Conservation (phyloP, 2,113 vertebrate genomes). For the Sturnus vulgaris region DNA sequence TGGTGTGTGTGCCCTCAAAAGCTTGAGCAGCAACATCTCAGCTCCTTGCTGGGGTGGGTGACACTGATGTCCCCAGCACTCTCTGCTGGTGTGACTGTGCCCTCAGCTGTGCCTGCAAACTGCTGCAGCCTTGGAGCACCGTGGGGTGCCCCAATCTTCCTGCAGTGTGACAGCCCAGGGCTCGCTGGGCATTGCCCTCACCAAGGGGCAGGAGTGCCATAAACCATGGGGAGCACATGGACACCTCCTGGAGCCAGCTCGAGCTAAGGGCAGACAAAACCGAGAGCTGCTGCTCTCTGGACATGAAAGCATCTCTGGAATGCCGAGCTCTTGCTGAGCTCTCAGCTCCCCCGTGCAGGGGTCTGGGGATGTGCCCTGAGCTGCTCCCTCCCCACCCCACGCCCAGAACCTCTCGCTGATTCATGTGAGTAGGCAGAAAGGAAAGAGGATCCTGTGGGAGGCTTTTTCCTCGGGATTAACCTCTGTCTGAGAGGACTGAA, state of each 20-base stretch:
- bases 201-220: not conserved
- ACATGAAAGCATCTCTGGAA: not conserved
- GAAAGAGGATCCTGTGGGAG: not conserved
- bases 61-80: not conserved
- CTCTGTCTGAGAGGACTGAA: not conserved
- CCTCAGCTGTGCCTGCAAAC: not conserved
- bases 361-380: not conserved
- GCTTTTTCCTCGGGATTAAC: not conserved
- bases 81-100: not conserved
- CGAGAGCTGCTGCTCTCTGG: not conserved
- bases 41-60: not conserved
- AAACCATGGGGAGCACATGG: no score
- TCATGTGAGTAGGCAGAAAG: not conserved
- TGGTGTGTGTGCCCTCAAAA: not conserved
- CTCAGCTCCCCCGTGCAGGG: accelerated
- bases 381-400: not conserved
- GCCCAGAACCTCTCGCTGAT: accelerated
- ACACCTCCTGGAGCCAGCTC: not conserved
- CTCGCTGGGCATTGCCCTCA: not conserved
- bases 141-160: accelerated
- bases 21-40: not conserved
- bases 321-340: not conserved
- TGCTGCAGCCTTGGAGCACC: no score
- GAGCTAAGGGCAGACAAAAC: not conserved
- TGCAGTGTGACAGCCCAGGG: accelerated